Conservation (phyloP, 2,888 invertebrate genomes). For the Parnassius mnemosyne region DNA sequence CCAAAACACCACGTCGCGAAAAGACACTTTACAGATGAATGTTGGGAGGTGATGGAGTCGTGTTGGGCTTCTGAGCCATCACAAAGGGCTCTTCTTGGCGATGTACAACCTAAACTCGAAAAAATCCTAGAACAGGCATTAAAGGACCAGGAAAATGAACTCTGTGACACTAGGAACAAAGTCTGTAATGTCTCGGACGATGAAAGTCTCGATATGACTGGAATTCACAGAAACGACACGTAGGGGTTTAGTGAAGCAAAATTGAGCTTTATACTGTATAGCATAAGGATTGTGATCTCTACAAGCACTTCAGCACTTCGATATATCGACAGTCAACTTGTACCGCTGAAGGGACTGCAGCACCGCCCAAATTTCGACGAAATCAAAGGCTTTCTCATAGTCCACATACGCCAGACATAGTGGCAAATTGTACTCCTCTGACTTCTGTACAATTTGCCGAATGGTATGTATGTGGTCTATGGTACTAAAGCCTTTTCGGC, state of each 20-base stretch:
- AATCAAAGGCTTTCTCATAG: too few relatives aligned
- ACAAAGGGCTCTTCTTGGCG: too few relatives aligned
- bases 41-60: constrained; percentile 91
- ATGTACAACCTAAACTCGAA: constrained; percentile 85
- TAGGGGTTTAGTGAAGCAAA: background rate
- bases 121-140: constrained; percentile 58
- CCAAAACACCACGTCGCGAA: too few relatives aligned
- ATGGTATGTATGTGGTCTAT: too few relatives aligned
- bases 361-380: too few relatives aligned
- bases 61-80: constrained; percentile 91
- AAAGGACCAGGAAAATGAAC: constrained; percentile 22
- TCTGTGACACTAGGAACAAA: constrained; percentile 16
- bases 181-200: constrained; percentile 38
- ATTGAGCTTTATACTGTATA: background rate
- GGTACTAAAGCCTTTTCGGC: too few relatives aligned
- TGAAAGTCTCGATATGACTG: constrained; percentile 52
- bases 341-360: too few relatives aligned
- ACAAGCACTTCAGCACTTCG: too few relatives aligned
- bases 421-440: too few relatives aligned
- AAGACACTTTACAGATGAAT: constrained; percentile 88
- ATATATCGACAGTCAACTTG: too few relatives aligned
- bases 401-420: too few relatives aligned
- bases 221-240: constrained; percentile 35
- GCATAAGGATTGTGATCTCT: background rate
- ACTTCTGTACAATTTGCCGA: too few relatives aligned